phyloP scores from a whole-genome alignment of 2,888 invertebrate species.

The Cerceris rybyensis region DNA sequence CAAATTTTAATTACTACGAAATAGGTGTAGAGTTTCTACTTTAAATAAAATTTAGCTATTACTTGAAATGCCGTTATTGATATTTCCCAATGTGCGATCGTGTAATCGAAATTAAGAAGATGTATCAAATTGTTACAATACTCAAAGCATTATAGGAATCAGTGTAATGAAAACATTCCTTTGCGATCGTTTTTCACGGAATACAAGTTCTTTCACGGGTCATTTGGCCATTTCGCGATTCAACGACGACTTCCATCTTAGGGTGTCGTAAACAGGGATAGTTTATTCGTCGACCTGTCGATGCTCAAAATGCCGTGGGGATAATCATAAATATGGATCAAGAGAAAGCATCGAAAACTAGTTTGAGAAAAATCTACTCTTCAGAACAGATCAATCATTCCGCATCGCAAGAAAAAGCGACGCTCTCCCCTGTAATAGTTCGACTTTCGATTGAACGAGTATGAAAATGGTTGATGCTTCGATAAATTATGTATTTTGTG shows the following conservation, averaged over 20 bases:
- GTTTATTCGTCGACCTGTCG: slow-evolving; percentile 36
- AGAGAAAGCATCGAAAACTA: slow-evolving; percentile 23
- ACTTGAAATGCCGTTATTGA: too few relatives aligned
- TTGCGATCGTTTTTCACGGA: not conserved
- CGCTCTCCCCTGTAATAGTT: slow-evolving; percentile 21
- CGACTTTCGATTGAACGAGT: slow-evolving; percentile 11
- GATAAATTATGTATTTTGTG: not conserved
- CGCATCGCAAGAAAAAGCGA: slow-evolving; percentile 18
- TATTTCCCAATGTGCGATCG: too few relatives aligned
- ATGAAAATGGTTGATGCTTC: not conserved
- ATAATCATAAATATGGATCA: slow-evolving; percentile 49
- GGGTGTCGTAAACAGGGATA: slow-evolving; percentile 31
- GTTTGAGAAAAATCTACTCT: slow-evolving; percentile 39
- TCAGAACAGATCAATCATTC: slow-evolving; percentile 50
- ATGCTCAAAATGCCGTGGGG: slow-evolving; percentile 44
- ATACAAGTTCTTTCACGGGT: slow-evolving; percentile 38
- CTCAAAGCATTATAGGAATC: not conserved
- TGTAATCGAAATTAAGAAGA: too few relatives aligned
- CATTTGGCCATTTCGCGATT: slow-evolving; percentile 45
- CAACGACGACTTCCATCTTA: slow-evolving; percentile 20
- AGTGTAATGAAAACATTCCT: not conserved
- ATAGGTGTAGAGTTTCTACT: too few relatives aligned
- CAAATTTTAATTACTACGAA: too few relatives aligned
- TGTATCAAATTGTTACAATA: not conserved
- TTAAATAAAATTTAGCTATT: too few relatives aligned